These are phyloP conservation scores for Poecile montanus DNA, from an alignment of 2,797 vertebrate genomes.

Conservation along the genomic window DNA sequence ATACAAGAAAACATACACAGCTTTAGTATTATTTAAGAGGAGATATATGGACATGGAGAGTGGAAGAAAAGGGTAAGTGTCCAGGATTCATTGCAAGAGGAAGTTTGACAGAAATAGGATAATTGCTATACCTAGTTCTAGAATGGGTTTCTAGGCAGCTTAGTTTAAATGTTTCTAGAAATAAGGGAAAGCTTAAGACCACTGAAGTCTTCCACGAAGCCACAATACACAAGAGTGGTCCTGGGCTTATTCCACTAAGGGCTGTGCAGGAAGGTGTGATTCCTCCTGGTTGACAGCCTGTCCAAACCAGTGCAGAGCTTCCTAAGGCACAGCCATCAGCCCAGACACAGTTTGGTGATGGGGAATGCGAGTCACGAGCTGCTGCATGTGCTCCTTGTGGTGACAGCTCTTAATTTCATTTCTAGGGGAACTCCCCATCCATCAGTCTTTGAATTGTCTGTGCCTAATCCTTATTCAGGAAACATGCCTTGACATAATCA, in stretches of 20 bases:
- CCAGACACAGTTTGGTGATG: background rate
- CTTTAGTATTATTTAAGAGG: background rate
- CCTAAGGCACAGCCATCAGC: background rate
- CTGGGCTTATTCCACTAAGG: background rate
- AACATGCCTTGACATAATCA: background rate
- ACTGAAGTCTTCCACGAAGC: background rate
- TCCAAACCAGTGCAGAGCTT: background rate
- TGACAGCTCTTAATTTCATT: background rate
- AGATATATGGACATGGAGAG: background rate
- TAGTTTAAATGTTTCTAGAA: background rate
- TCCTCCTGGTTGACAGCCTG: background rate
- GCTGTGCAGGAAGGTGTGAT: background rate
- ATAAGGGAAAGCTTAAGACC: background rate
- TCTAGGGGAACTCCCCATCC: background rate
- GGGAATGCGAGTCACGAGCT: background rate
- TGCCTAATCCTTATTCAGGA: background rate
- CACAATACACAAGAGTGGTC: background rate
- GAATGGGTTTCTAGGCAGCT: background rate
- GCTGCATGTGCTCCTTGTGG: background rate
- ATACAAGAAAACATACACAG: background rate
- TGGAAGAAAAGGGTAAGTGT: background rate
- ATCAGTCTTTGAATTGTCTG: background rate
- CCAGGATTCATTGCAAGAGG: background rate
- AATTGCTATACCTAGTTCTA: background rate
- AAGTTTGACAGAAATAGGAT: background rate